Base-by-base conservation (phyloP, 2,888 invertebrate species). In the Tenodera sinensis region DNA sequence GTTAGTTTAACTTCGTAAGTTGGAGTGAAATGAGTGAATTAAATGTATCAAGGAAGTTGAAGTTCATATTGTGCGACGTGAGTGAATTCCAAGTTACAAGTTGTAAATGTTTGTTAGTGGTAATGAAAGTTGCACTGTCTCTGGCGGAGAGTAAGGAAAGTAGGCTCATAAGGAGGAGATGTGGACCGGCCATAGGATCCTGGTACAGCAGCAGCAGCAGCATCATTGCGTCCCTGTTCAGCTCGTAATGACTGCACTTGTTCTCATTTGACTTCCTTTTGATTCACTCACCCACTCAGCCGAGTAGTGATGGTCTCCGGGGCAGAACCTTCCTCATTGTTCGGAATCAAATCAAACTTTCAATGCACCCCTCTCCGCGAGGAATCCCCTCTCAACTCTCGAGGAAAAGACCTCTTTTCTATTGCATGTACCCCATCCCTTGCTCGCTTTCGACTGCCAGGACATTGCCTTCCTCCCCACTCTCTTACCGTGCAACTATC, bases 251-350 rank as follows among this genome's bases (percentile, higher is more conserved):
- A 90, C 83, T 90, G 90, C 90, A 90, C 90, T 90, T 90, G 90
- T 90, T 90, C 90, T 89, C 90, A 90, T 90, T 89, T 90, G 90
- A 90, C 90, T 90, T 90, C 90, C 90, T 90, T 90, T 90, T 88
- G 89, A 87, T 89, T 89, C 89, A 83, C 83, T 54, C 85, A 34
- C 85, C 34, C 82, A 84, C 88, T 42, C 34, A 34, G 25, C 82
- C 28, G n/a, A 12, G 28, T 20, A 28, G 42, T 85, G 54, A n/a
- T 82, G 28, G 54, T 71, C 54, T 71, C 54, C 54, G 54, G 54
- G 54, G 54, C 54, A 71, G 84, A 54, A 30, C 84, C 42, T n/a
- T 54, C 82, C 84, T 87, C 88, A 90, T 89, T 90, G 90, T 89
- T 87, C 89, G 88, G 84, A 87, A 90, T 87, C 90, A 88, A 89